Evolutionary conservation across 2,797 vertebrate species (phyloP).

Genomic region (Mormyrops boulengeri): DNA sequence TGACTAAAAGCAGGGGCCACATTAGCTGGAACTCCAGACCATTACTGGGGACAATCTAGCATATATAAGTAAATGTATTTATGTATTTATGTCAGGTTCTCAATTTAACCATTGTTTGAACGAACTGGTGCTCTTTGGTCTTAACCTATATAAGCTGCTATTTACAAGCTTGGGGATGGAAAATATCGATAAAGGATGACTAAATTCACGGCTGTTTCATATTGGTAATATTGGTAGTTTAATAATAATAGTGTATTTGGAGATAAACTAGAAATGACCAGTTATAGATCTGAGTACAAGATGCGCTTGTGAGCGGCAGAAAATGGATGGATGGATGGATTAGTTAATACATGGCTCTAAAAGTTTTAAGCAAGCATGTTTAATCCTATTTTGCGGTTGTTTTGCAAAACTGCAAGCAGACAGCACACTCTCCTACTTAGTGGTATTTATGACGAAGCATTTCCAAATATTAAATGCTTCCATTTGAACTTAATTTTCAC

Average conservation of each 20-base stretch:
- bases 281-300: neutral
- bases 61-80: neutral
- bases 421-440: neutral
- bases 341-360: neutral
- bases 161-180: neutral
- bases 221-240: neutral
- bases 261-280: neutral
- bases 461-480: slow-evolving; percentile 14
- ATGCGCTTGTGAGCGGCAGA: neutral
- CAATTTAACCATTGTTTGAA: neutral
- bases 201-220: neutral
- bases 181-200: neutral
- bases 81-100: neutral
- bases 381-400: neutral
- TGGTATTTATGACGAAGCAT: neutral
- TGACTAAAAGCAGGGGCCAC: neutral
- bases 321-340: neutral
- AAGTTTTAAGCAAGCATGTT: neutral
- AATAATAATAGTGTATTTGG: neutral
- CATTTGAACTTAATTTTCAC: slow-evolving; percentile 9
- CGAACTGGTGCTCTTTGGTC: neutral
- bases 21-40: neutral
- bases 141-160: neutral
- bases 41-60: neutral
- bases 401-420: neutral